These are phyloP conservation scores for Melanotaenia boesemani DNA, from an alignment of 2,797 vertebrate species.

Conservation along the genomic window DNA sequence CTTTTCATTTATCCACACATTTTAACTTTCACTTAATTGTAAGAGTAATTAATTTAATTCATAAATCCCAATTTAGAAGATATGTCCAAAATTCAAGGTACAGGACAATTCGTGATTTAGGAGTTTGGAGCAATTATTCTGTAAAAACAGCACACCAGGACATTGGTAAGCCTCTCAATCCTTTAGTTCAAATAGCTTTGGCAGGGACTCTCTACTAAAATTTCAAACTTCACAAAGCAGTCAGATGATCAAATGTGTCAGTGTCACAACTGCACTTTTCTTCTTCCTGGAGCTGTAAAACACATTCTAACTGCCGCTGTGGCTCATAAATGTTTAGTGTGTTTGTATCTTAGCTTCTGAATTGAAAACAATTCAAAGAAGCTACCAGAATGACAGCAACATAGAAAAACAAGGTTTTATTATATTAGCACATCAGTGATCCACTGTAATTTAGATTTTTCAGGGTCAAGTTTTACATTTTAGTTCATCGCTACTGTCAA, in stretches of 20 bases:
- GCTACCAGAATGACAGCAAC: conserved; percentile 5
- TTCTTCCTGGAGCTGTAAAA: conserved; percentile 45
- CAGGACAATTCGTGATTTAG: neutral
- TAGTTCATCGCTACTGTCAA: neutral
- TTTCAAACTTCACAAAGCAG: conserved; percentile 61
- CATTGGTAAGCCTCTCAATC: neutral
- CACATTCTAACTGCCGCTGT: conserved; percentile 26
- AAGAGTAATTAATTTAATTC: no score
- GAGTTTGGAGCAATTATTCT: neutral
- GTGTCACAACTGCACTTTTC: conserved; percentile 26
- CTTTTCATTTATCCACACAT: neutral
- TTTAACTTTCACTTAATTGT: neutral
- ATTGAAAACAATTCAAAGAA: conserved; percentile 37
- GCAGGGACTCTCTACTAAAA: conserved; percentile 62
- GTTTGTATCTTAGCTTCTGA: conserved; percentile 47
- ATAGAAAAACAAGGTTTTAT: conserved; percentile 8
- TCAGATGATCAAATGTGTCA: conserved; percentile 60
- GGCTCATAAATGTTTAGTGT: conserved; percentile 46
- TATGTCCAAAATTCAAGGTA: conserved; percentile 1
- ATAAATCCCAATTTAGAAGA: neutral
- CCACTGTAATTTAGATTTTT: conserved; percentile 1
- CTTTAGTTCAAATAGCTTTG: conserved; percentile 3
- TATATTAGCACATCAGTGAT: conserved; percentile 10
- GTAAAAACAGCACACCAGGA: neutral
- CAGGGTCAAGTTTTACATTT: conserved; percentile 7